phyloP scores from a whole-genome alignment of 1,140 invertebrate genomes.

The Phthorimaea operculella region DNA sequence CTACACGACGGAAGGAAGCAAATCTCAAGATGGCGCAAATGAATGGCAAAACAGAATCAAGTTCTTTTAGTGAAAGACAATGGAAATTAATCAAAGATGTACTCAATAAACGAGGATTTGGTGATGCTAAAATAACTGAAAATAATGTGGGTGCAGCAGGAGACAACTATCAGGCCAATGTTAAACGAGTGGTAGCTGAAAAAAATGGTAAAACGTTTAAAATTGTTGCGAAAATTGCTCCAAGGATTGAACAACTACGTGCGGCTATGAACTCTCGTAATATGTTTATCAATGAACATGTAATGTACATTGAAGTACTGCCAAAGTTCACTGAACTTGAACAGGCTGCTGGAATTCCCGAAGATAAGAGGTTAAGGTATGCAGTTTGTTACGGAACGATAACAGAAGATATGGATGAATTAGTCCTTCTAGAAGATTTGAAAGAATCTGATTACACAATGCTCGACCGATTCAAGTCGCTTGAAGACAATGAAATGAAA shows the following conservation, averaged over 20 bases:
- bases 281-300: conserved; percentile 9
- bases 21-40: too few relatives aligned
- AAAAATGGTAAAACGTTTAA: conserved; percentile 10
- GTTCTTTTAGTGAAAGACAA: conserved; percentile 16
- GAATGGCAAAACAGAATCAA: too few relatives aligned
- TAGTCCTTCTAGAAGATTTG: conserved; percentile 69
- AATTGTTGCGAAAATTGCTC: conserved; percentile 19
- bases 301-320: conserved; percentile 6
- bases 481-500: conserved; percentile 55
- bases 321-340: conserved; percentile 5
- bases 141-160: conserved; percentile 22
- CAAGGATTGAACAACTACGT: conserved; percentile 4
- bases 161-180: conserved; percentile 27
- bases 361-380: not conserved
- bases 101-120: conserved; percentile 21
- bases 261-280: conserved; percentile 5
- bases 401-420: conserved; percentile 47
- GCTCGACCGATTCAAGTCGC: conserved; percentile 50
- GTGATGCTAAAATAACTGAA: conserved; percentile 19
- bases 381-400: conserved; percentile 9
- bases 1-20: too few relatives aligned
- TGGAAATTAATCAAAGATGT: conserved; percentile 19
- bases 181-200: conserved; percentile 18
- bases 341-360: conserved; percentile 2
- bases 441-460: conserved; percentile 49